Evolutionary conservation across 2,888 invertebrate species (phyloP), one percentile per base, ranked within the genome.

Genomic region (Cephus pygmeus): DNA sequence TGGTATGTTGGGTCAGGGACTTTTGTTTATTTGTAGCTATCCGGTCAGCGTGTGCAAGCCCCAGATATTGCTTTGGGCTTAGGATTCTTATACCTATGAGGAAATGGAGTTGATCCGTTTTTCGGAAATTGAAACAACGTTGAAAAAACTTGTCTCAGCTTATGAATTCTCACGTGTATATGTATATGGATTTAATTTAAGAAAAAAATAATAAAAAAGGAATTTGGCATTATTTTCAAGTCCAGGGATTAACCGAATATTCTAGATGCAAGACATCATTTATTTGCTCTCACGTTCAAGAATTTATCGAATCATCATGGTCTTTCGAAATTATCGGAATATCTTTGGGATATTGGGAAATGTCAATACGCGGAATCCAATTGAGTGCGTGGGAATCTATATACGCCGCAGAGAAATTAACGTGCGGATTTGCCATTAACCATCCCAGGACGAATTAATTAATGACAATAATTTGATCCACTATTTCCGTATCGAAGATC

Each of bases 21-120:
- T 71, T 74, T 80, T 79, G 78, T 83, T 80, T 79, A 78, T 80
- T 77, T 79, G 79, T 78, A 78, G 82, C 84, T 80, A 83, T 85
- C 79, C 79, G 76, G 75, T 75, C 69, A 76, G 73, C 69, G 73
- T 74, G 79, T 80, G 79, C 80, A 77, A 76, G 73, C 69, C 1
- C 40, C 56, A 71, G 30, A 71, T 71, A 71, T 71, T 71, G 71
- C 71, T 30, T 71, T 31, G 71, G 30, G 76, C 23, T 56, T 56
- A 56, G 23, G 56, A 56, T 56, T 56, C 56, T 56, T 56, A 56
- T 56, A 23, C 23, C 23, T 56, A 56, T 23, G 1, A 6, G 23
- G 9, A 56, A 23, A 56, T 56, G 9, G 23, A 23, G 23, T 9
- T 9, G 2, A 56, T 56, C 4, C 23, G 56, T 9, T 56, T 56